Evolutionary conservation across 2,113 vertebrate genomes (phyloP).

Genomic region (Fulmarus glacialis): DNA sequence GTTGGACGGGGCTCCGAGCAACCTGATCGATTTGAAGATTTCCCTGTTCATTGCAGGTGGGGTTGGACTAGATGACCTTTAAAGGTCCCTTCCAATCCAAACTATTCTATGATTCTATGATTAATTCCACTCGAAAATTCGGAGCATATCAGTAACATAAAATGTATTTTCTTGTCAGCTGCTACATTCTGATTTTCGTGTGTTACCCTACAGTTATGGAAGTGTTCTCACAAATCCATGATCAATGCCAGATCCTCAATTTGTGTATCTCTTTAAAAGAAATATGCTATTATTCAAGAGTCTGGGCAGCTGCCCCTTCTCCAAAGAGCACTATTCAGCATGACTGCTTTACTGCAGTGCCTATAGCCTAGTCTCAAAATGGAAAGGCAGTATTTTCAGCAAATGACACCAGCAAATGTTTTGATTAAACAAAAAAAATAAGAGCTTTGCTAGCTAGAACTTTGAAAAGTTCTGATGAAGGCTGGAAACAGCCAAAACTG

Average conservation of each 20-base stretch:
- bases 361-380: not conserved
- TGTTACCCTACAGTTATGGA: not conserved
- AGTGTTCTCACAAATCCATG: not conserved
- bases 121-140: not conserved
- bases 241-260: not conserved
- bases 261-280: not conserved
- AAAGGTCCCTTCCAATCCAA: too few species aligned
- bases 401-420: not conserved
- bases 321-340: not conserved
- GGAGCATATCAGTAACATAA: not conserved
- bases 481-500: not conserved
- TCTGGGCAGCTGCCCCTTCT: not conserved
- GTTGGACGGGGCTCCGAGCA: too few species aligned
- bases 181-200: not conserved
- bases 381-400: not conserved
- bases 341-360: not conserved
- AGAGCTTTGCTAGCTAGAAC: not conserved
- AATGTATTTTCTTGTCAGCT: not conserved
- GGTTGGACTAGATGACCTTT: too few species aligned
- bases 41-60: too few species aligned
- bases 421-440: not conserved
- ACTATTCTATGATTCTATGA: not conserved
- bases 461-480: not conserved
- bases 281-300: not conserved
- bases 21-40: too few species aligned